Base-by-base conservation (phyloP, 2,797 vertebrate species). In the Characodon lateralis region DNA sequence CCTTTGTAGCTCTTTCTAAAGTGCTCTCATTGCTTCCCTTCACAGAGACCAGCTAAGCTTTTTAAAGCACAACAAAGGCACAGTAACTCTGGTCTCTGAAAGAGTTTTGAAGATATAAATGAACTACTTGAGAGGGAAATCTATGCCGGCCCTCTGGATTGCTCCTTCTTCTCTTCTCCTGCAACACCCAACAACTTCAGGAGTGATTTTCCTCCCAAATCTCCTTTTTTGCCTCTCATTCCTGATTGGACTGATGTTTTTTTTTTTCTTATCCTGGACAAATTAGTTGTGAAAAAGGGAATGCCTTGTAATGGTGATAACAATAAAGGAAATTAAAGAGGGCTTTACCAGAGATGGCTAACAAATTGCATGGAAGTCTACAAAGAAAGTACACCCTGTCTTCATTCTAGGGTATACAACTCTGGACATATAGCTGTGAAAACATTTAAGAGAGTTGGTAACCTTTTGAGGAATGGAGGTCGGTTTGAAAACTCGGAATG, bases 1-100 rank as follows among this genome's bases (percentile, higher is more conserved):
- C 93, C 96, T 97, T 95, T 96, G 94, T 96, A 95, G 95, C 95
- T 87, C n/a, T 88, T 84, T 95, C 93, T 95, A 96, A 95, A 92
- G 89, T 90, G 87, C 91, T 94, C 94, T 94, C 94, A 94, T 92
- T 94, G 93, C 91, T 83, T 94, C 92, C 92, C 93, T 94, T 95
- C 96, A 95, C 89, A 95, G 93, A 92, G 90, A 87, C 88, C 86
- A 89, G 92, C 94, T 94, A 94, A 81, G 76, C 55, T 77, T 95
- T 93, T 93, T 88, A 91, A 92, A 91, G 90, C 92, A 95, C 95
- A 95, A 90, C 88, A 74, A 82, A 96, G 95, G 92, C 94, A 93
- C 92, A 92, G 93, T 94, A 94, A 95, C 94, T 95, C 92, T 94
- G 93, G 91, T 95, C 95, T 93, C 92, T 88, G 78, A 93, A 91